phyloP scores from a whole-genome alignment of 2,797 vertebrate genomes.

The Peromyscus melanophrys region DNA sequence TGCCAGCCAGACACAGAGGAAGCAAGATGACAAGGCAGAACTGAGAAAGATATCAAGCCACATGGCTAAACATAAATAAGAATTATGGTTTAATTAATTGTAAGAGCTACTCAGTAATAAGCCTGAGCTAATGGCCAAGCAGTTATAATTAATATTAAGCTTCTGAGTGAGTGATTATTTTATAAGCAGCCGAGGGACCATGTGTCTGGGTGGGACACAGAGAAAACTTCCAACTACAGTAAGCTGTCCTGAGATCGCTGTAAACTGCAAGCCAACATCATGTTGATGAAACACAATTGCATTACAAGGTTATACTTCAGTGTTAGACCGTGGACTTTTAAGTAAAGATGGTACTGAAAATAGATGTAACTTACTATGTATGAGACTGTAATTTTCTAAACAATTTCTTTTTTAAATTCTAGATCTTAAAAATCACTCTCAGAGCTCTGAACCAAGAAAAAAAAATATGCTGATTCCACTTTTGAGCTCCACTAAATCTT shows the following conservation, averaged over 20 bases:
- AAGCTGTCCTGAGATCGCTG: not conserved
- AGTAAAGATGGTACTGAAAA: not conserved
- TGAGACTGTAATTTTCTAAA: not conserved
- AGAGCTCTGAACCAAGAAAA: not conserved
- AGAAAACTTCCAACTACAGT: too few relatives aligned
- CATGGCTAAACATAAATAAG: too few relatives aligned
- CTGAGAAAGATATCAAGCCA: too few relatives aligned
- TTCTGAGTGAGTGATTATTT: too few relatives aligned
- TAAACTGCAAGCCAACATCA: not conserved
- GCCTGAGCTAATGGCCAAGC: too few relatives aligned
- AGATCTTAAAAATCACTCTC: conserved; percentile 21
- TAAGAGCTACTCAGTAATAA: too few relatives aligned
- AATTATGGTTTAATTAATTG: too few relatives aligned
- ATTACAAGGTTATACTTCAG: not conserved
- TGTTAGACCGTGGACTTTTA: not conserved
- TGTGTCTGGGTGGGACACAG: too few relatives aligned
- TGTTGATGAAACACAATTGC: not conserved
- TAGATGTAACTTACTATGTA: not conserved
- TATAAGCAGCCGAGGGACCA: too few relatives aligned
- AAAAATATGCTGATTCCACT: not conserved
- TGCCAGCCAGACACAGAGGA: too few relatives aligned
- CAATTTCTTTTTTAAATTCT: not conserved
- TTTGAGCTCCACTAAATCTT: not conserved
- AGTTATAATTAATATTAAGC: too few relatives aligned
- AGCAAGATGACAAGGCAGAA: too few relatives aligned